A percentile compares a stretch with the other conserved stretches of the same genome.
Conservation (phyloP, 2,888 invertebrate genomes). For the Gryllus longicercus region DNA sequence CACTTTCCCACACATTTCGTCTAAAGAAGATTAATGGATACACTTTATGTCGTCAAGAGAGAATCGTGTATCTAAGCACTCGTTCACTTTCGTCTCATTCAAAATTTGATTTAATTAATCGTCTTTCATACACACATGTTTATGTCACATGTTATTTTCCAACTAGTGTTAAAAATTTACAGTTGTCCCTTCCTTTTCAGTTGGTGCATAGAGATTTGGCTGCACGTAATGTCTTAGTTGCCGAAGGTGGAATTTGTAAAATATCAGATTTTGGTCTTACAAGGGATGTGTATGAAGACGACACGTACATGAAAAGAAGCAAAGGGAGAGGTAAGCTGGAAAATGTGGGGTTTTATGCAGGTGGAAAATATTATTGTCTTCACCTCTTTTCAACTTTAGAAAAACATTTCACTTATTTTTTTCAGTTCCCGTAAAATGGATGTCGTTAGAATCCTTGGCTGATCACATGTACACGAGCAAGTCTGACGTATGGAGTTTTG, state of each 20-base stretch:
- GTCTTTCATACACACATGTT: too few species aligned
- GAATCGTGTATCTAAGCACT: too few species aligned
- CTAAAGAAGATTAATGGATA: too few species aligned
- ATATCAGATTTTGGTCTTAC: constrained; percentile 82
- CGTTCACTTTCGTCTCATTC: too few species aligned
- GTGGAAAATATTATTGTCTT: too few species aligned
- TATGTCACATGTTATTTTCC: not conserved
- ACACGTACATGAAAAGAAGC: constrained; percentile 73
- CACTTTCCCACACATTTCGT: too few species aligned
- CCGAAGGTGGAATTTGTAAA: constrained; percentile 69
- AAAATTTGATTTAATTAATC: too few species aligned
- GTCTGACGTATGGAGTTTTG: constrained; percentile 78
- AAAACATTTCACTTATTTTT: constrained; percentile 18
- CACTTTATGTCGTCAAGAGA: too few species aligned
- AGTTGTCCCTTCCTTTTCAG: constrained; percentile 46
- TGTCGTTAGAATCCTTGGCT: constrained; percentile 72
- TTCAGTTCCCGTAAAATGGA: constrained; percentile 69
- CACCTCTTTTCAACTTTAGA: too few species aligned
- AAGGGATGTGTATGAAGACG: constrained; percentile 78
- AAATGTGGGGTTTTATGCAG: too few species aligned
- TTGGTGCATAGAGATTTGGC: constrained; percentile 78
- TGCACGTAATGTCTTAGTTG: constrained; percentile 73
- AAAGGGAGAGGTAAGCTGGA: constrained; percentile 59
- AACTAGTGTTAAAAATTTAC: not conserved
- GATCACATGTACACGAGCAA: constrained; percentile 74